Evolutionary conservation across 2,888 invertebrate genomes (phyloP).

Genomic region (Alentia gelatinosa): DNA sequence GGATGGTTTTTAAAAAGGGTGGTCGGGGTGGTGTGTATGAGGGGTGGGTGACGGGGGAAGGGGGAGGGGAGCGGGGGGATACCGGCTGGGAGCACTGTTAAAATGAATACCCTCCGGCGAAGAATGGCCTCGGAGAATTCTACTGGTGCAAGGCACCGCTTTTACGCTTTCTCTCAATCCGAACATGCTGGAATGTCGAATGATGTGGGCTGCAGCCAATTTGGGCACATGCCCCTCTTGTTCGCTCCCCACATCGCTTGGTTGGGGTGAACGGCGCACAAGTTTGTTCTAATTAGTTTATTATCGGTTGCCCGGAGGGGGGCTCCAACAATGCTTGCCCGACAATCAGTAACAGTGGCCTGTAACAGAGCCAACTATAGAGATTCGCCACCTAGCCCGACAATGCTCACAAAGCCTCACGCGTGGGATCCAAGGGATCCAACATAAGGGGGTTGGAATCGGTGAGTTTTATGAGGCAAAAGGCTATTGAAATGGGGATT

Average conservation of each 20-base stretch:
- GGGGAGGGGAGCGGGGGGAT: neutral
- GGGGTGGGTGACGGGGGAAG: neutral
- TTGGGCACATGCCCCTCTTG: conserved; percentile 33
- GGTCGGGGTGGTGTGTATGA: neutral
- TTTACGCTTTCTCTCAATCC: neutral
- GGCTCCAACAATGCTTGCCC: neutral
- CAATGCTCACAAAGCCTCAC: neutral
- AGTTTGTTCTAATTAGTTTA: conserved; percentile 30
- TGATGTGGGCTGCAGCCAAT: neutral
- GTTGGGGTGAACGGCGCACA: neutral
- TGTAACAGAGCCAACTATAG: neutral
- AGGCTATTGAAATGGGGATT: neutral
- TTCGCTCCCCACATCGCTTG: neutral
- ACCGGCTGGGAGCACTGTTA: conserved; percentile 1
- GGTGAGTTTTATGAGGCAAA: neutral
- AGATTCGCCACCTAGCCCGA: neutral
- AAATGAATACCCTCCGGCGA: conserved; percentile 26
- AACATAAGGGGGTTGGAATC: neutral
- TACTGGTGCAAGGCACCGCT: neutral
- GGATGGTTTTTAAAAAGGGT: neutral
- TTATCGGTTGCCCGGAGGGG: neutral
- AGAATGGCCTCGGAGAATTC: neutral
- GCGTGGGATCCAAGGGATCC: neutral
- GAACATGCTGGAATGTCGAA: neutral
- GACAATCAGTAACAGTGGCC: neutral